Evolutionary conservation across 2,888 invertebrate genomes (phyloP), one percentile per base, ranked within the genome.

Genomic region (Trypoxylon attenuatum): DNA sequence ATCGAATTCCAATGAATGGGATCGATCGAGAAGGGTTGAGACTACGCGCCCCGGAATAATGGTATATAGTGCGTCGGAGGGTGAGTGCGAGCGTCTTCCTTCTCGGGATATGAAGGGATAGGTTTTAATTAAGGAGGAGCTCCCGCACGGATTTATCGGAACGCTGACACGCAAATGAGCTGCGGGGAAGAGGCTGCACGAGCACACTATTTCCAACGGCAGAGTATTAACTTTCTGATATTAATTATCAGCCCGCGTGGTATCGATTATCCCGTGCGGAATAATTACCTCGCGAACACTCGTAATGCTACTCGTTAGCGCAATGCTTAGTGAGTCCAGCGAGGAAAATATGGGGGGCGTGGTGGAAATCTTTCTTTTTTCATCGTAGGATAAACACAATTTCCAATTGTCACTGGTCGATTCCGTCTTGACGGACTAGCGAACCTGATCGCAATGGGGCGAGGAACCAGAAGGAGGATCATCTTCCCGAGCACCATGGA

Each of bases 251-350:
- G 56, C 66, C 60, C 18, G 56, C 23, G 45, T 43, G 27, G 53
- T 62, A 71, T 62, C 71, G 62, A 71, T 70, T 57, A 33, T 38
- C 55, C 10, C 41, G 45, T 47, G 33, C 10, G 25, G 27, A 62
- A 70, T 71, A 66, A 71, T 71, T 59, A 53, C 45, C 59, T 38
- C 18, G 16, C 51, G 27, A 43, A 46, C 58, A 62, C 53, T 66
- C 65, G 66, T 66, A 66, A 66, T 56, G 42, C 56, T 23, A 43
- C 51, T 69, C 63, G 54, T 66, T 56, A 53, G 60, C 59, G 70
- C 66, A 70, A 70, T 70, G n/a, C n/a, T n/a, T n/a, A n/a, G n/a
- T n/a, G n/a, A n/a, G n/a, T n/a, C n/a, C n/a, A n/a, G n/a, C n/a
- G n/a, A n/a, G n/a, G n/a, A n/a, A n/a, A n/a, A n/a, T n/a, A n/a